Conservation (phyloP, 2,113 vertebrate genomes). For the Myrmecophaga tridactyla region DNA sequence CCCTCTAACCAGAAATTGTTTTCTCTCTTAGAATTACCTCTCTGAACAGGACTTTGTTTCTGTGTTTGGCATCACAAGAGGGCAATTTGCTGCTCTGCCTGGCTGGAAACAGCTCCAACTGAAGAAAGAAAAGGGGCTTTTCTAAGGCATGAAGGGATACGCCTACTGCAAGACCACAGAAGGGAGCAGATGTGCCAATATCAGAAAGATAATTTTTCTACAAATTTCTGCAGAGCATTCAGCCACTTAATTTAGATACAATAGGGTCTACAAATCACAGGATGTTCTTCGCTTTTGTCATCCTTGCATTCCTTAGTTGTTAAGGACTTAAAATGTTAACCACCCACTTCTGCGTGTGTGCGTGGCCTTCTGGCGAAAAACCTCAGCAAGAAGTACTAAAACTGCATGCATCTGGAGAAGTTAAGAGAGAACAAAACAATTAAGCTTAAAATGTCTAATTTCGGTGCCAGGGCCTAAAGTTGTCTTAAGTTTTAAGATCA, state of each 20-base stretch:
- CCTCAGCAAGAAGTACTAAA: conserved; percentile 10
- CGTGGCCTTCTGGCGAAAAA: conserved; percentile 3
- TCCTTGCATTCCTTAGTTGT: background rate
- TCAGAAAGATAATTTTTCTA: background rate
- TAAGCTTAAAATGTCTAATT: conserved; percentile 25
- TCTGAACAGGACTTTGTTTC: conserved; percentile 86
- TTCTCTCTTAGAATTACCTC: conserved; percentile 86
- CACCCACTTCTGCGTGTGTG: background rate
- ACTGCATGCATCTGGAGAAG: conserved; percentile 17
- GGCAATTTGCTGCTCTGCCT: conserved; percentile 84
- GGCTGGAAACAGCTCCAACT: conserved; percentile 88
- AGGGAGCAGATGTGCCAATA: conserved; percentile 5
- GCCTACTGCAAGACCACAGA: background rate
- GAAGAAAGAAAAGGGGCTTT: conserved; percentile 90
- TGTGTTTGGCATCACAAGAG: conserved; percentile 87
- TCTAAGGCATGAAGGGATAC: conserved; percentile 76
- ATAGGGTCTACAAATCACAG: background rate
- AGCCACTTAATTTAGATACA: background rate
- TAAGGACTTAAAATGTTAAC: background rate
- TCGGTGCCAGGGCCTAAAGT: background rate
- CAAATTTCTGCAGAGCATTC: background rate
- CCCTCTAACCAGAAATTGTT: conserved; percentile 45
- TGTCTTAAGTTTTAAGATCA: conserved; percentile 6
- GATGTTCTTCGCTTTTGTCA: background rate
- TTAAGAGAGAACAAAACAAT: background rate